Evolutionary conservation across 2,797 vertebrate genomes (phyloP).

Genomic region (Sebastes goodei): DNA sequence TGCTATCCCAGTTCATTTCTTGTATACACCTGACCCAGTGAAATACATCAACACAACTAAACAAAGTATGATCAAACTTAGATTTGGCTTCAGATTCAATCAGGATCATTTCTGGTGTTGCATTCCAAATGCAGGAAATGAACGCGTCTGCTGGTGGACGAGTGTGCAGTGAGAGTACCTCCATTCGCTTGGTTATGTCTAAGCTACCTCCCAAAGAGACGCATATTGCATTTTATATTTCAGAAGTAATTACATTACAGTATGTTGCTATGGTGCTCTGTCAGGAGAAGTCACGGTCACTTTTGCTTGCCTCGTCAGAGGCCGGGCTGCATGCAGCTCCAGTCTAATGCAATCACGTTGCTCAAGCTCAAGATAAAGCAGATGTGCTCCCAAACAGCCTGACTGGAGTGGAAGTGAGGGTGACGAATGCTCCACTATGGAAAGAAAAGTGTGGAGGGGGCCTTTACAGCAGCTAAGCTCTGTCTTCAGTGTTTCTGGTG

Average conservation of each 20-base stretch:
- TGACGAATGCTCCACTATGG: conserved; percentile 54
- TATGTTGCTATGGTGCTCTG: conserved; percentile 67
- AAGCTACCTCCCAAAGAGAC: conserved; percentile 70
- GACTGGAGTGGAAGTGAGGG: conserved; percentile 45
- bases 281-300: conserved; percentile 75
- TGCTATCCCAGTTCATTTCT: conserved; percentile 57
- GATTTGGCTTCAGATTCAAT: conserved; percentile 71
- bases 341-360: conserved; percentile 81
- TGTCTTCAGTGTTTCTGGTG: conserved; percentile 32
- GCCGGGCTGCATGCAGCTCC: conserved; percentile 61
- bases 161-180: conserved; percentile 35
- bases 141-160: conserved; percentile 28
- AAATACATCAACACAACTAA: conserved; percentile 63
- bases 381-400: conserved; percentile 67
- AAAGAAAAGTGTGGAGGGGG: conserved; percentile 26
- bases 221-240: conserved; percentile 80
- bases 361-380: conserved; percentile 78
- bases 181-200: conserved; percentile 66
- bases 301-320: conserved; percentile 75
- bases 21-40: conserved; percentile 66
- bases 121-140: conserved; percentile 40
- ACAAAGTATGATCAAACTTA: conserved; percentile 69
- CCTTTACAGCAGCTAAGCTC: conserved; percentile 38
- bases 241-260: conserved; percentile 83
- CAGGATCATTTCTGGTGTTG: conserved; percentile 58